Evolutionary conservation across 1,140 invertebrate genomes (phyloP).

Genomic region (Camponotus pennsylvanicus): DNA sequence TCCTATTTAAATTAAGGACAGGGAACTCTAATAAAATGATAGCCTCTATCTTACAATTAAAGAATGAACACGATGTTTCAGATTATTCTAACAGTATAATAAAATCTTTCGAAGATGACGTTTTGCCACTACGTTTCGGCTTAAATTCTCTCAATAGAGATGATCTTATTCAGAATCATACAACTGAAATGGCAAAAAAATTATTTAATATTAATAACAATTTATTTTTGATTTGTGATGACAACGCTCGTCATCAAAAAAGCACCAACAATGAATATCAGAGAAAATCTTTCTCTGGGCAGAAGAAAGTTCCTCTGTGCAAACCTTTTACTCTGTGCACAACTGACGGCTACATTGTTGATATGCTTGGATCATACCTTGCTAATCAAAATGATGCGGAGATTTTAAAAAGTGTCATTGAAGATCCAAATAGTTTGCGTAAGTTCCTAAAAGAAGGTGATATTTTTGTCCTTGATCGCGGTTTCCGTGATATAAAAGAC

Average conservation of each 20-base stretch:
- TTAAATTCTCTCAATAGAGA: conserved; percentile 58
- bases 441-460: conserved; percentile 12
- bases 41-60: not conserved
- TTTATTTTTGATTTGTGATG: conserved; percentile 72
- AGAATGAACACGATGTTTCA: not conserved
- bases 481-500: conserved; percentile 74
- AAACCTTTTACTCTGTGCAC: conserved; percentile 30
- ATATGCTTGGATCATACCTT: conserved; percentile 14
- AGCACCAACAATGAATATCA: conserved; percentile 78
- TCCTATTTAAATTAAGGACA: not conserved
- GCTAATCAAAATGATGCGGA: conserved; percentile 41
- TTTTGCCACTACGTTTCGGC: conserved; percentile 71
- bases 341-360: conserved; percentile 29
- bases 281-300: conserved; percentile 71
- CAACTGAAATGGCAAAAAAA: conserved; percentile 66
- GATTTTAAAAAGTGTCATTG: conserved; percentile 33
- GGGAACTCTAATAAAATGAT: conserved; percentile 14
- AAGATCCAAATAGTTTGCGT: conserved; percentile 49
- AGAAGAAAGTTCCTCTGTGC: conserved; percentile 21
- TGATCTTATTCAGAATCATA: conserved; percentile 67
- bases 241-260: conserved; percentile 76
- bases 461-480: conserved; percentile 70
- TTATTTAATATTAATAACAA: conserved; percentile 61
- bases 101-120: conserved; percentile 73
- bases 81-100: conserved; percentile 57